Evolutionary conservation across 2,113 vertebrate species (phyloP), one percentile per base, ranked within the genome.

Genomic region (Neogobius melanostomus): DNA sequence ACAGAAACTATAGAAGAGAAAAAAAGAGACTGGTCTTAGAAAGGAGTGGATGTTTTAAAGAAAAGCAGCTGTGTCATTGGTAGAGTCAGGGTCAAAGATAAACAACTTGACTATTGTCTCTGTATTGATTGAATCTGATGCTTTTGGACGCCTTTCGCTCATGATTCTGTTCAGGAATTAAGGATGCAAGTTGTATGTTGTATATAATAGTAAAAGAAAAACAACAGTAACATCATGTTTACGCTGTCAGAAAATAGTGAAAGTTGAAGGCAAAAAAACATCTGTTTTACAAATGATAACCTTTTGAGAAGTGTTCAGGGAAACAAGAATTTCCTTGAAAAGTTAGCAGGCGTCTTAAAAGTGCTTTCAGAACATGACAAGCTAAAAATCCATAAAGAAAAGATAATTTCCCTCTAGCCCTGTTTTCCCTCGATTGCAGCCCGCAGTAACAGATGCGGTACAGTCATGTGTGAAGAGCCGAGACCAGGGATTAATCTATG

Each of bases 1-100:
- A 80, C 69, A 68, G 49, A 59, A 42, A 51, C 53, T 16, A 50
- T 12, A 51, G 69, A 62, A 62, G 50, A 51, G 69, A 62, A 62
- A 47, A 66, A 68, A 52, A 61, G 49, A 72, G 64, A 69, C 66
- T 21, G 51, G 62, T 46, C 50, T 56, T 63, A 63, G 71, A 50
- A 60, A 68, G 49, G 28, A 1, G 1, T 47, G 2, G 46, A 5
- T 47, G 10, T 47, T 47, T 47, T 59, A 59, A 57, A 42, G 54
- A 6, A 59, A 59, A 59, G 56, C 59, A 45, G 36, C 59, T 45
- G 42, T 61, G 59, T 61, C 56, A 59, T 59, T 36, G 56, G 28
- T 42, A 59, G 28, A 59, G 11, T 59, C 36, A 42, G 5, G 28
- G 3, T 42, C 12, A 36, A 28, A 56, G 17, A 56, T 56, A 28